Conservation (phyloP, 2,797 vertebrate species). For the Notamacropus eugenii region DNA sequence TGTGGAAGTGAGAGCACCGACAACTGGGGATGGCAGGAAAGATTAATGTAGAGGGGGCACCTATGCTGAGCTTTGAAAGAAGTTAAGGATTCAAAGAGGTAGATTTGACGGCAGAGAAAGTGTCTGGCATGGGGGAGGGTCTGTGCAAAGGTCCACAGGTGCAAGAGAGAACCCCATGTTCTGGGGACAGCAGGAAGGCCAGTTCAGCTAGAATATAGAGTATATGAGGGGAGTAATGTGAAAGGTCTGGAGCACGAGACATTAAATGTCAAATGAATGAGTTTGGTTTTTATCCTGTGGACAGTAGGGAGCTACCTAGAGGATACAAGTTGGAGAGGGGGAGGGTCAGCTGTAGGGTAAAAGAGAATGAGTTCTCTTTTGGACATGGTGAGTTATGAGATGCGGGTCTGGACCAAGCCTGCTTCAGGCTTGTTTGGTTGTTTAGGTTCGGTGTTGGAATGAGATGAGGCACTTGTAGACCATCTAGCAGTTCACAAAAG, state of each 20-base stretch:
- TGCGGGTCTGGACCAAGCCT: not conserved
- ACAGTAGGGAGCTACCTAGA: not conserved
- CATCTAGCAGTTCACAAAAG: not conserved
- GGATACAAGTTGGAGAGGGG: too few species aligned
- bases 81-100: not conserved
- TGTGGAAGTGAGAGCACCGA: not conserved
- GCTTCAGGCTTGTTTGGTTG: not conserved
- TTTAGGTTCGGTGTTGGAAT: not conserved
- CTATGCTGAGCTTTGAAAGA: not conserved
- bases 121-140: rapidly evolving
- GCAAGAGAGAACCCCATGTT: not conserved
- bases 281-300: too few species aligned
- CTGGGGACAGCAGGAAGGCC: not conserved
- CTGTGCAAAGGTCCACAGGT: not conserved
- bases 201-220: not conserved
- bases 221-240: not conserved
- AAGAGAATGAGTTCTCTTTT: not conserved
- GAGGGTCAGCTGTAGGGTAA: too few species aligned
- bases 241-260: not conserved
- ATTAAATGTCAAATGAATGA: not conserved
- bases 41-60: not conserved
- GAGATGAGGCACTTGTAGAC: not conserved
- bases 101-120: not conserved
- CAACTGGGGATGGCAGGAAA: not conserved
- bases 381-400: not conserved